A percentile compares a stretch with the other conserved stretches of the same genome.
phyloP scores from a whole-genome alignment of 2,113 vertebrate species.

The Naja naja region DNA sequence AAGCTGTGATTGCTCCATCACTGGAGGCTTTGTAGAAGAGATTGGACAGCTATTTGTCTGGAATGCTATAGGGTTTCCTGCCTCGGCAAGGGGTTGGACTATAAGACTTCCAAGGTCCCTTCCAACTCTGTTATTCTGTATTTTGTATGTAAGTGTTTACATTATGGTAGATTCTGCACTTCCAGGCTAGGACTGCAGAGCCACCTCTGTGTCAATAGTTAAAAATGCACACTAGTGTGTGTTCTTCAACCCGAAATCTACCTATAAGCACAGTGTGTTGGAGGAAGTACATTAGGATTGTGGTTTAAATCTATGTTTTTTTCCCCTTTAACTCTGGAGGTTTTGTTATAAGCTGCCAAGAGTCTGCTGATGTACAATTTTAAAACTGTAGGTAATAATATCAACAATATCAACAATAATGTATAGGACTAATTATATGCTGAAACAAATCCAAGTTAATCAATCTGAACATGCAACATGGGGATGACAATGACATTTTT shows the following conservation, averaged over 20 bases:
- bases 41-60: not conserved
- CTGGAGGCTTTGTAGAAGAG: not conserved
- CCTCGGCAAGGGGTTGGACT: not conserved
- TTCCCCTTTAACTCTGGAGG: not conserved
- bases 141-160: not conserved
- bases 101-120: not conserved
- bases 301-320: not conserved
- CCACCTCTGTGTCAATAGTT: not conserved
- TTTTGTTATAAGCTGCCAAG: not conserved
- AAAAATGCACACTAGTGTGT: not conserved
- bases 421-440: not conserved
- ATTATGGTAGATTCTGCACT: not conserved
- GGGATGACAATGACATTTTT: not conserved
- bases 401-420: not conserved
- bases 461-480: not conserved
- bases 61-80: not conserved
- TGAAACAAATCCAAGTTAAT: not conserved
- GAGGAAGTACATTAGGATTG: not conserved
- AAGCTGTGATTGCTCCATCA: not conserved
- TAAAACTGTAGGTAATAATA: not conserved
- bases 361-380: not conserved
- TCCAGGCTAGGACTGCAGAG: not conserved
- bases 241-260: not conserved
- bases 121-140: not conserved
- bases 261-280: not conserved